phyloP scores from a whole-genome alignment of 2,888 invertebrate species.

The Eupeodes luniger region DNA sequence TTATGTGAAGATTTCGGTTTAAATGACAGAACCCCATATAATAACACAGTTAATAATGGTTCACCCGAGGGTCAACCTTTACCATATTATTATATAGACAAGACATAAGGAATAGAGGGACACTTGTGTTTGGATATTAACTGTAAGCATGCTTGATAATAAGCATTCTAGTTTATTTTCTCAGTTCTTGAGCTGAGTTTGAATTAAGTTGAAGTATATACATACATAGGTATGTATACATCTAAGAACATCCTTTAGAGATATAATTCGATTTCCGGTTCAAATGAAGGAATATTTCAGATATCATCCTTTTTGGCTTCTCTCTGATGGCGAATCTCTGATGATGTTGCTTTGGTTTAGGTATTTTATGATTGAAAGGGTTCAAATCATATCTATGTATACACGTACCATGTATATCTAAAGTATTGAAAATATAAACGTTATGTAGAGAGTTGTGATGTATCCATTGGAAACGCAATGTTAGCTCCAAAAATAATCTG shows the following conservation, averaged over 20 bases:
- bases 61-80: constrained; percentile 19
- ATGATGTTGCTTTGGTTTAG: neutral
- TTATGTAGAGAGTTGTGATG: neutral
- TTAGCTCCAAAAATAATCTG: constrained; percentile 3
- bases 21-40: constrained; percentile 25
- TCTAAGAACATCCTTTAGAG: neutral
- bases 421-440: neutral
- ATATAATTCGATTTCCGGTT: constrained; percentile 34
- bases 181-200: neutral
- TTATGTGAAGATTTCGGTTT: constrained; percentile 11
- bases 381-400: neutral
- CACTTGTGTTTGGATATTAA: constrained; percentile 26
- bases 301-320: neutral
- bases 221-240: too few relatives aligned
- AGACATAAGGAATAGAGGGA: neutral
- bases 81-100: neutral
- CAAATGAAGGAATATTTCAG: constrained; percentile 7
- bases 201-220: neutral
- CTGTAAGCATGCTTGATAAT: constrained; percentile 27
- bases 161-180: constrained; percentile 23
- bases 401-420: neutral
- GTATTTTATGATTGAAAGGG: constrained; percentile 2
- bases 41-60: constrained; percentile 24
- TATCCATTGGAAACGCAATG: constrained; percentile 18
- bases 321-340: too few relatives aligned